A percentile compares a stretch with the other conserved stretches of the same genome.
phyloP scores from a whole-genome alignment of 2,797 vertebrate genomes.

The Lacerta viridis region DNA sequence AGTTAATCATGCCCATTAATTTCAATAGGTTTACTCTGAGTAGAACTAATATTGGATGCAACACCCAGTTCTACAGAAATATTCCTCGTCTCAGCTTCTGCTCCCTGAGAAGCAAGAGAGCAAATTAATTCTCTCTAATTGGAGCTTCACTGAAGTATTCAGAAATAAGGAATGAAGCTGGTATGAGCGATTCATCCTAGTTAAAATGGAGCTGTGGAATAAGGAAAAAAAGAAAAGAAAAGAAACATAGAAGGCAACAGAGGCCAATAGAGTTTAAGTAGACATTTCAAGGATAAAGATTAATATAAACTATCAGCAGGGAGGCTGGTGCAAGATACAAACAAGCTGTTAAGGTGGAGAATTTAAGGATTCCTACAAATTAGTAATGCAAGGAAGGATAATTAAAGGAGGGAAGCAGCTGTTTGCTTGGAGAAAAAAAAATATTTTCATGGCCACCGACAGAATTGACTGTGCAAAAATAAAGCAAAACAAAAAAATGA shows the following conservation, averaged over 20 bases:
- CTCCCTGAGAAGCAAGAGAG: background rate
- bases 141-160: background rate
- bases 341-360: slow-evolving; percentile 65
- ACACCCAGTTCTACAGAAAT: background rate
- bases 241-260: background rate
- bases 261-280: slow-evolving; percentile 52
- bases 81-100: background rate
- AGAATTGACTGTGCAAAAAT: slow-evolving; percentile 49
- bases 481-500: background rate
- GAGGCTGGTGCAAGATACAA: slow-evolving; percentile 60
- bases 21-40: too few species aligned
- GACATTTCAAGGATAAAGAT: slow-evolving; percentile 42
- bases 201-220: slow-evolving; percentile 25
- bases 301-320: slow-evolving; percentile 64
- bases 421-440: background rate
- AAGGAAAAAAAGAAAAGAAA: slow-evolving; percentile 6
- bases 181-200: slow-evolving; percentile 43
- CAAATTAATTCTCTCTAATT: slow-evolving; percentile 27
- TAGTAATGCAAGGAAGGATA: slow-evolving; percentile 35
- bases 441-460: slow-evolving; percentile 42
- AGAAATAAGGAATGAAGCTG: slow-evolving; percentile 34
- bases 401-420: background rate
- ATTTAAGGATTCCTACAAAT: slow-evolving; percentile 46
- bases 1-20: too few species aligned
- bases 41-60: too few species aligned